Evolutionary conservation across 2,888 invertebrate genomes (phyloP), one percentile per base, ranked within the genome.

Genomic region (Ophion ellenae): DNA sequence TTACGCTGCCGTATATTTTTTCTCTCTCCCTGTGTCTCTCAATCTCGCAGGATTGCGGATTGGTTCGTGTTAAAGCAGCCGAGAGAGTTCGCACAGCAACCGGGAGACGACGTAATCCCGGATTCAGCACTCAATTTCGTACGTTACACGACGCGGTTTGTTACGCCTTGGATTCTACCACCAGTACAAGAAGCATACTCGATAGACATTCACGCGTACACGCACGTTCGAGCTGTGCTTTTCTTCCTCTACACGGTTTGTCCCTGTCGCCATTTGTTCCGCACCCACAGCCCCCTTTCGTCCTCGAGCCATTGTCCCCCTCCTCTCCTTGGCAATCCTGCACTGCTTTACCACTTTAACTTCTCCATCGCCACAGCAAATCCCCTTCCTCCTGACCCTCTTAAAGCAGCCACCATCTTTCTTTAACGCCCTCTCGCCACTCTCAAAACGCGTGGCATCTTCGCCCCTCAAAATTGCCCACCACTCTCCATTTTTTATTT

Each of bases 91-190:
- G 78, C 53, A 77, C 76, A 78, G 85, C 87, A 87, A 87, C 88
- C 90, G 87, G 47, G 78, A 74, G 66, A 89, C 90, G 89, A 90
- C 91, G 93, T 94, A 94, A 94, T 93, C 93, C 93, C 88, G 92
- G 93, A 93, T 94, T 93, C 93, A 92, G 93, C 93, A 93, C 94
- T 94, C 94, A 94, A 94, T 93, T 93, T 93, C 91, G 92, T 92
- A 91, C 92, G 92, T 91, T 90, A 92, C 92, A 92, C 92, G 89
- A 28, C 59, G 92, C 90, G 92, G 91, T 92, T 91, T 92, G 91
- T 92, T 79, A 90, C 86, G 81, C 61, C 84, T 76, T 63, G 77
- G 64, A 20, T 82, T 70, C 47, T 40, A 80, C 73, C 78, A 66
- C 67, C 59, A 66, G 67, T 11, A 67, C 64, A 61, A 36, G 28